These are phyloP conservation scores for Paraplagusia blochii DNA, from an alignment of 2,113 vertebrate genomes.

Conservation along the genomic window DNA sequence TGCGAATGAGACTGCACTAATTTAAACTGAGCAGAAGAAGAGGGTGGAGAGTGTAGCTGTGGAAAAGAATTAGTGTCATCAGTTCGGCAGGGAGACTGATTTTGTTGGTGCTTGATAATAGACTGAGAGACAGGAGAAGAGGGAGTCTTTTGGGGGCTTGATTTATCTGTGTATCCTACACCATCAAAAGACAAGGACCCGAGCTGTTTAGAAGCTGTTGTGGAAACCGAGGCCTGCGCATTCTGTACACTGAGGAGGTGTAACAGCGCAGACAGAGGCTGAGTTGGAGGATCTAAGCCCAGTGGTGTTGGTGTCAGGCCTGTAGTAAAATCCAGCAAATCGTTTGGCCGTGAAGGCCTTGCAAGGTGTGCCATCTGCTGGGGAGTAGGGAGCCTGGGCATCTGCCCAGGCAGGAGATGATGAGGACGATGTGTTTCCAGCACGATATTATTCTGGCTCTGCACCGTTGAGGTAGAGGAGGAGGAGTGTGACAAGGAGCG, in stretches of 20 bases:
- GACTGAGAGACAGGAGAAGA: conserved; percentile 36
- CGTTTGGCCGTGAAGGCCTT: conserved; percentile 49
- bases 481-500: conserved; percentile 43
- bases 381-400: conserved; percentile 33
- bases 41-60: conserved; percentile 44
- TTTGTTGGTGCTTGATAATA: conserved; percentile 34
- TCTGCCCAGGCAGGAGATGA: conserved; percentile 40
- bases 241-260: conserved; percentile 75
- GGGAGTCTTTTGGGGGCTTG: conserved; percentile 44
- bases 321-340: conserved; percentile 68
- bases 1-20: conserved; percentile 41
- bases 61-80: conserved; percentile 53
- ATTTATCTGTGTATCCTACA: conserved; percentile 52
- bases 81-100: conserved; percentile 42
- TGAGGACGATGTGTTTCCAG: conserved; percentile 54
- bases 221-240: conserved; percentile 51
- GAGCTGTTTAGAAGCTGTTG: conserved; percentile 40
- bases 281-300: conserved; percentile 68
- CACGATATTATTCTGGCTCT: conserved; percentile 44
- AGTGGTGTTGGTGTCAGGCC: conserved; percentile 37
- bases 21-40: conserved; percentile 32
- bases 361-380: conserved; percentile 49
- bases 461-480: conserved; percentile 69
- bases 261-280: conserved; percentile 75
- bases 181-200: conserved; percentile 42